A percentile compares a stretch with the other conserved stretches of the same genome.
Conservation (phyloP, 2,797 vertebrate genomes). For the Pachyuromys duprasi region DNA sequence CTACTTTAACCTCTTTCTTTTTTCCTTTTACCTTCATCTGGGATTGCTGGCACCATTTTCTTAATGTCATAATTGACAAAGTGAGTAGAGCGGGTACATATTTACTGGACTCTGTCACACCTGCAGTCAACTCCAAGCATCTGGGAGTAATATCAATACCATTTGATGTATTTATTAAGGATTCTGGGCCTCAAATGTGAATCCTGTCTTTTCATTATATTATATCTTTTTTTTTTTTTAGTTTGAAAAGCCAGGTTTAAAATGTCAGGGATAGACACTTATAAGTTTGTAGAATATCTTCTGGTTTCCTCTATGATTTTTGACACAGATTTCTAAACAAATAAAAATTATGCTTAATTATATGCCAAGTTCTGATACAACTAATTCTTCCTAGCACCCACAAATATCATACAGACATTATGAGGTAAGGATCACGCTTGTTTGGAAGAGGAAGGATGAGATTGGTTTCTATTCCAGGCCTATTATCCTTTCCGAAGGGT, state of each 20-base stretch:
- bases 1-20: background rate
- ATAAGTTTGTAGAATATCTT: background rate
- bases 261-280: background rate
- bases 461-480: background rate
- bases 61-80: background rate
- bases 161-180: background rate
- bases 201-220: background rate
- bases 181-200: background rate
- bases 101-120: background rate
- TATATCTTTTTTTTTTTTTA: background rate
- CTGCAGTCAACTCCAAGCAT: background rate
- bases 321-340: slow-evolving; percentile 35
- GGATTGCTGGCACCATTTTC: background rate
- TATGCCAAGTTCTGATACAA: background rate
- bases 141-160: background rate
- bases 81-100: rapidly evolving
- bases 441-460: background rate
- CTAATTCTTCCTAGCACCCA: background rate
- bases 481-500: background rate
- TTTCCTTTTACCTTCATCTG: background rate
- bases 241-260: background rate
- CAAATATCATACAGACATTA: background rate
- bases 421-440: background rate
- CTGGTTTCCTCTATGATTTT: background rate
- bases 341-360: background rate